These are phyloP conservation scores for Dendrolimus pini DNA, from an alignment of 2,888 invertebrate genomes.

Conservation along the genomic window DNA sequence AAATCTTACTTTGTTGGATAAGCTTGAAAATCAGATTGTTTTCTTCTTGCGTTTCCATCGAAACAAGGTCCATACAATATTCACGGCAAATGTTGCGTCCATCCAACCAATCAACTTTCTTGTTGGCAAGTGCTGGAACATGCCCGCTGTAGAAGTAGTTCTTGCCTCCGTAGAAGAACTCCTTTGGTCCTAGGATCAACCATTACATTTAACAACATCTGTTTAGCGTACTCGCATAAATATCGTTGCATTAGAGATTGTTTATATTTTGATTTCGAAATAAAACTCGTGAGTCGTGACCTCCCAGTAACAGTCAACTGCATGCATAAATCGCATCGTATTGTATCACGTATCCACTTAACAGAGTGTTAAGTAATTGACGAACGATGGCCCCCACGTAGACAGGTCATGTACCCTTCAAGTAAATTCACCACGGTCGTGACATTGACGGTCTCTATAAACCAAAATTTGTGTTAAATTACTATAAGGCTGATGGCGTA, in stretches of 20 bases:
- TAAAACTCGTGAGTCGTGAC: slow-evolving; percentile 1
- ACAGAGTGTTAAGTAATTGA: slow-evolving; percentile 24
- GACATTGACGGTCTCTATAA: slow-evolving; percentile 53
- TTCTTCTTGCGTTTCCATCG: slow-evolving; percentile 92
- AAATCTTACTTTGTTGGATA: slow-evolving; percentile 85
- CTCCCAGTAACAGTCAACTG: not conserved
- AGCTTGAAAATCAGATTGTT: slow-evolving; percentile 92
- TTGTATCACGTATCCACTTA: slow-evolving; percentile 18
- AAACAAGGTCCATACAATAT: slow-evolving; percentile 95
- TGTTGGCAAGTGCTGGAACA: slow-evolving; percentile 85
- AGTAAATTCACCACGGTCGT: slow-evolving; percentile 46
- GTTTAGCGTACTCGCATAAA: not conserved
- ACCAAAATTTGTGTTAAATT: slow-evolving; percentile 40
- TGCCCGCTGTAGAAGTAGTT: slow-evolving; percentile 93
- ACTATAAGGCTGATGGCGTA: slow-evolving; percentile 31
- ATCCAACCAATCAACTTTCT: slow-evolving; percentile 93
- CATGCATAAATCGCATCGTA: slow-evolving; percentile 18
- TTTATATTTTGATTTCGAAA: not conserved
- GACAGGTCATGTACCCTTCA: slow-evolving; percentile 45
- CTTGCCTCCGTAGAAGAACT: slow-evolving; percentile 91
- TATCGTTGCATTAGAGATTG: not conserved
- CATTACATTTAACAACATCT: not conserved
- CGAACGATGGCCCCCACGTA: slow-evolving; percentile 30
- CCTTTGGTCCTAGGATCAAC: slow-evolving; percentile 86
- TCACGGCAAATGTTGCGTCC: slow-evolving; percentile 94